Evolutionary conservation across 2,113 vertebrate genomes (phyloP).

Genomic region (Azemiops feae): DNA sequence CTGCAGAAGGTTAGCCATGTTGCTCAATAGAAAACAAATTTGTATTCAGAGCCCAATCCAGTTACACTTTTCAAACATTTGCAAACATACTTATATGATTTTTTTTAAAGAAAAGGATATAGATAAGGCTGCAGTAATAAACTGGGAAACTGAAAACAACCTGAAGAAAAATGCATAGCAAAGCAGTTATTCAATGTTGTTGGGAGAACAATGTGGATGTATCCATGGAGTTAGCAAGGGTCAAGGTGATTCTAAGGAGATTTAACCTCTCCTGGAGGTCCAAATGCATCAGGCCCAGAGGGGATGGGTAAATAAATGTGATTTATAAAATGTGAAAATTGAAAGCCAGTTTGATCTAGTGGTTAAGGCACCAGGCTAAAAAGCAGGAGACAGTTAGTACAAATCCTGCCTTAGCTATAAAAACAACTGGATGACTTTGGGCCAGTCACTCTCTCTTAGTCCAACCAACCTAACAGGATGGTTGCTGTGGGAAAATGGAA

Average conservation of each 20-base stretch:
- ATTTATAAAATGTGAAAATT: neutral
- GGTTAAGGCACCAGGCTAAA: neutral
- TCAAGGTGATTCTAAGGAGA: neutral
- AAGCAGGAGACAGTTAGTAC: neutral
- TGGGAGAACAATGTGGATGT: neutral
- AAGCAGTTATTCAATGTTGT: neutral
- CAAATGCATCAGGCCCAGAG: neutral
- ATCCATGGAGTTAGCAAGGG: neutral
- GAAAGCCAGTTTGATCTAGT: neutral
- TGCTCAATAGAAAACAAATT: neutral
- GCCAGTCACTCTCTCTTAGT: neutral
- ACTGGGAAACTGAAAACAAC: neutral
- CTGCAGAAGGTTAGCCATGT: neutral
- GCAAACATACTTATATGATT: conserved; percentile 17
- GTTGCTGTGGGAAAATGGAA: neutral
- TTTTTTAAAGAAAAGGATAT: neutral
- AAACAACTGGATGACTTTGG: neutral
- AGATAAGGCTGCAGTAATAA: neutral
- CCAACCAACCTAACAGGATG: neutral
- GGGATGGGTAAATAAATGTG: neutral
- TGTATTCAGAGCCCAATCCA: neutral
- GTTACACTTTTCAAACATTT: neutral
- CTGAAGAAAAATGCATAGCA: neutral
- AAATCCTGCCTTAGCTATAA: neutral
- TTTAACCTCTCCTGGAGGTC: neutral